Base-by-base conservation (phyloP, 2,113 vertebrate species). In the Mesoclemmys tuberculata region DNA sequence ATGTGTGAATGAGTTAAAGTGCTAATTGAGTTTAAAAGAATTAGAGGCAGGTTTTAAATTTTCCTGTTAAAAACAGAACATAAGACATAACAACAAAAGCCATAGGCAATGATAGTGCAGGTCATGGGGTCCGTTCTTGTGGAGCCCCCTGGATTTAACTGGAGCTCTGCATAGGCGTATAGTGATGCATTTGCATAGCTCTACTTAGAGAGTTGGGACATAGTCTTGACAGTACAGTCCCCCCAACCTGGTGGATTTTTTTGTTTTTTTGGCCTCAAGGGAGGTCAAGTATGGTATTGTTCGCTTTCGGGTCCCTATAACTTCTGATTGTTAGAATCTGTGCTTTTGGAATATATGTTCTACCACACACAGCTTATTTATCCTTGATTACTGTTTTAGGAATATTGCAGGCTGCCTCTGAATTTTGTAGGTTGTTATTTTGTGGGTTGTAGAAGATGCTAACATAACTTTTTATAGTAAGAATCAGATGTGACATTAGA, bases 341-440 rank as follows among this genome's bases (percentile, higher is more conserved):
- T 74, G 74, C 88, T 18, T 91, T 88, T 93, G 38, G 88, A 71
- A 54, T 89, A 44, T 10, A 77, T 46, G 80, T 44, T 41, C 61
- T 93, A 6, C 48, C 83, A 52, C 88, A 64, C 35, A 48, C 31
- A 88, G 87, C 89, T 92, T 92, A 85, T 93, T 93, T 93, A 94
- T 75, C 93, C 83, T 90, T 91, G 49, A 75, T 41, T 95, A n/a
- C 64, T 91, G 2, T 84, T 90, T 78, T 61, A 83, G 46, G 84
- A 93, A 44, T 90, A 89, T 18, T 35, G 96, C 79, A 31, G 74
- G 26, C 11, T 83, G 75, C 74, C 58, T 94, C 16, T 82, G 46
- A 88, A 52, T 95, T 84, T 87, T 84, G 41, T 95, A 90, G 81
- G 89, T 95, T 56, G 68, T 90, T 97, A 48, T 95, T 95, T 96